Base-by-base conservation (phyloP, 1,140 invertebrate genomes). In the Probaryconus sp. region DNA sequence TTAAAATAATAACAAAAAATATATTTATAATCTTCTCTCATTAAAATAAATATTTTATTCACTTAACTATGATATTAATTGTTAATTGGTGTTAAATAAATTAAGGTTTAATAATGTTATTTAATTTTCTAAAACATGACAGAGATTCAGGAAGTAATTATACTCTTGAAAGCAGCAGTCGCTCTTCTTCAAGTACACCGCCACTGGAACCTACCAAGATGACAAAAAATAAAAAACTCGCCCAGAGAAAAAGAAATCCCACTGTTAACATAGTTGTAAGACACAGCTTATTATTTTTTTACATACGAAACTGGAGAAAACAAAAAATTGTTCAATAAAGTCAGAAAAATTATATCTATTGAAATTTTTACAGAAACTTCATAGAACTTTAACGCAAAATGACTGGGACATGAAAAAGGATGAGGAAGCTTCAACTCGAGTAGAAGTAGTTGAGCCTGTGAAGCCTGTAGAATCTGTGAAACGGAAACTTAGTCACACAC, bases 361-460 rank as follows among this genome's bases (percentile, higher is more conserved):
- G n/a, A n/a, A n/a, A n/a, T 11, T 14, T 40, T 40, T 69, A 21
- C 17, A 82, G 77, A 60, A 67, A 69, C 35, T 84, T 11, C 69
- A 85, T 55, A 78, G 85, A 53, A 47, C 72, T 20, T 70, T 83
- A 18, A 50, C 16, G 16, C 70, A 79, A 50, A 50, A 68, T 5
- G 81, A 86, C 47, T 86, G 85, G 83, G 79, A 87, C 40, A 42
- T 77, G 1, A 81, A 86, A 0, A 75, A 64, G 50, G 70, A 61
- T 3, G 53, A 65, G 16, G 31, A 53, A 51, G 17, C 55, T 14
- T 30, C 61, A 9, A 0, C 18, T 17, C n/a, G 9, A 7, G 37
- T 43, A 0, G 45, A 56, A 43, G 28, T 43, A 2, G 58, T 11
- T 0, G 38, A 20, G 24, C 10, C 56, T 7, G 10, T 7, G 20